Base-by-base conservation (phyloP, 1,140 invertebrate species). In the Anastatus disparis region DNA sequence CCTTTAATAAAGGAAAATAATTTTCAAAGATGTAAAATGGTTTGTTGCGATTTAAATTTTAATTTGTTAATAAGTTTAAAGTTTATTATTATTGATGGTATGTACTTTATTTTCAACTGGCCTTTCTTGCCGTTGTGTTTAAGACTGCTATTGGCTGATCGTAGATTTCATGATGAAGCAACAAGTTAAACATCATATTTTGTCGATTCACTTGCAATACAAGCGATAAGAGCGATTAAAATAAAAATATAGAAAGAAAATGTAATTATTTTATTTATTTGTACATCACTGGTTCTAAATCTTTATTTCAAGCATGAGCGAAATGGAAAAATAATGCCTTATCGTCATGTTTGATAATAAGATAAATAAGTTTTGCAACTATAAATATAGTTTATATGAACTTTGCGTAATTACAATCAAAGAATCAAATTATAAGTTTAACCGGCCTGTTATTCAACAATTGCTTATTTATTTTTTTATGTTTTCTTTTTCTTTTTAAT, bases 91-190 rank as follows among this genome's bases (percentile, higher is more conserved):
- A 58, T 50, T 44, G 52, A 48, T 22, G 55, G 52, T 46, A 61
- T 27, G 27, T 31, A 61, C 22, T 55, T 70, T 55, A 55, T 22
- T 55, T 62, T 46, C 10, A 10, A 64, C 6, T 70, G 40, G 61
- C 61, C 53, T 64, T 58, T 70, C 69, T 70, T 70, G 61, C 69
- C 61, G 52, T 70, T 64, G 48, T 64, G 48, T 70, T 64, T 70
- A 70, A 70, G 61, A 70, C 61, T 70, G 69, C 52, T 70, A 70
- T 70, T 64, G 59, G 61, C 61, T 70, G 69, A 70, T 70, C 31
- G 7, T 70, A 46, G 42, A 70, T 29, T 20, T 70, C 31, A 63
- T 53, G 22, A 46, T 67, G 22, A 56, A 46, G 27, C 35, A 68
- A 59, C 15, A 15, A 68, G 44, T 38, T 26, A 50, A 58, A 52